Conservation (phyloP, 2,888 invertebrate genomes). For the Barypeithes pellucidus region DNA sequence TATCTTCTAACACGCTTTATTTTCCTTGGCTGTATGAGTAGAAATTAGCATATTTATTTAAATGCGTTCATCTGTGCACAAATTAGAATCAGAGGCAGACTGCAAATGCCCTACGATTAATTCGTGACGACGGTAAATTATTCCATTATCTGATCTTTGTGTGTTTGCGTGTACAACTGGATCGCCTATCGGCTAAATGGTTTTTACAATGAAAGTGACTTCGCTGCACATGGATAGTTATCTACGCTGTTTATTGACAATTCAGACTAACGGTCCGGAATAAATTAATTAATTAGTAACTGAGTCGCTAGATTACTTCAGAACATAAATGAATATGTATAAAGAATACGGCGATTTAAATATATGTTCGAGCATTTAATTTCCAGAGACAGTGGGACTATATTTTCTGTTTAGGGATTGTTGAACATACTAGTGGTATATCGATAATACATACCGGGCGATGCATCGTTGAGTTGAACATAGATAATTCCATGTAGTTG, state of each 20-base stretch:
- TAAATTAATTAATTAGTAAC: constrained; percentile 7
- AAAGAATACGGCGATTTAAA: too few relatives aligned
- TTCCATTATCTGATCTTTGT: constrained; percentile 60
- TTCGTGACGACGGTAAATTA: constrained; percentile 63
- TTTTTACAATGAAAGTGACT: constrained; percentile 23
- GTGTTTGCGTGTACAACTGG: constrained; percentile 35
- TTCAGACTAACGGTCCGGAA: constrained; percentile 3
- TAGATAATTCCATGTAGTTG: too few relatives aligned
- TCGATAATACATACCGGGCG: too few relatives aligned
- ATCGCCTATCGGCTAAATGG: constrained; percentile 25
- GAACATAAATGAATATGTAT: too few relatives aligned
- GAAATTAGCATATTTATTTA: constrained; percentile 64
- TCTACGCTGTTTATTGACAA: background rate
- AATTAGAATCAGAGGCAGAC: constrained; percentile 62
- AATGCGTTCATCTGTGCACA: constrained; percentile 62
- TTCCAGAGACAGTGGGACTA: too few relatives aligned
- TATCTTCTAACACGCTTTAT: constrained; percentile 20
- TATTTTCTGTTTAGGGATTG: too few relatives aligned
- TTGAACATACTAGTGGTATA: too few relatives aligned
- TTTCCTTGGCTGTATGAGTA: constrained; percentile 54
- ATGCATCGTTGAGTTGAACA: too few relatives aligned
- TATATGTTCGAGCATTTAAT: too few relatives aligned
- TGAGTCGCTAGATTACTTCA: background rate
- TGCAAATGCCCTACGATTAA: constrained; percentile 62
- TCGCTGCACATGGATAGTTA: constrained; percentile 24